Evolutionary conservation across 1,140 invertebrate genomes (phyloP).

Genomic region (Hormaphis cornu): DNA sequence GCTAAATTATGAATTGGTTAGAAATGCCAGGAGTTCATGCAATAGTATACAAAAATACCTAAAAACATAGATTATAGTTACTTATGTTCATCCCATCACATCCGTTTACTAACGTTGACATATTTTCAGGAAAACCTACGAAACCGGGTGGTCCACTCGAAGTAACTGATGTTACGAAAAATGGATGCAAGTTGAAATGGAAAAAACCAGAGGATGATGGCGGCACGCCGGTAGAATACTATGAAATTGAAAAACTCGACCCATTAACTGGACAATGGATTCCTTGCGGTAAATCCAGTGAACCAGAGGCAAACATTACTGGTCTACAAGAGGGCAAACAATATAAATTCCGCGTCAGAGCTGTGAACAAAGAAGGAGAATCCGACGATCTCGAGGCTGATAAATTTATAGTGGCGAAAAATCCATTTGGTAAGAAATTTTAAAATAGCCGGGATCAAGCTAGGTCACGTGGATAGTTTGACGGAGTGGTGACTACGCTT

Average conservation of each 20-base stretch:
- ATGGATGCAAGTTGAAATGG: constrained; percentile 88
- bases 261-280: constrained; percentile 87
- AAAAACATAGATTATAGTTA: too few species aligned
- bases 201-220: constrained; percentile 89
- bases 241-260: constrained; percentile 94
- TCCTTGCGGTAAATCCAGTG: constrained; percentile 68
- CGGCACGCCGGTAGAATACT: constrained; percentile 83
- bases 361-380: constrained; percentile 97
- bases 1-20: too few species aligned
- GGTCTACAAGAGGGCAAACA: constrained; percentile 88
- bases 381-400: constrained; percentile 91
- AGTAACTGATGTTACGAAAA: constrained; percentile 82
- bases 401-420: constrained; percentile 91
- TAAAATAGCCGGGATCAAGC: too few species aligned
- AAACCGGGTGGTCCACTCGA: constrained; percentile 80
- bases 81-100: too few species aligned
- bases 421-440: constrained; percentile 76
- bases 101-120: background rate
- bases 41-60: too few species aligned
- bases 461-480: too few species aligned
- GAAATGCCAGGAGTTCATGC: too few species aligned
- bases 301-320: constrained; percentile 72
- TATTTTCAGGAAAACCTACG: constrained; percentile 52
- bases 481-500: too few species aligned
- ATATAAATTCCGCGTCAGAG: constrained; percentile 97